Evolutionary conservation across 2,888 invertebrate genomes (phyloP).

Genomic region (Hedychridium roseum): DNA sequence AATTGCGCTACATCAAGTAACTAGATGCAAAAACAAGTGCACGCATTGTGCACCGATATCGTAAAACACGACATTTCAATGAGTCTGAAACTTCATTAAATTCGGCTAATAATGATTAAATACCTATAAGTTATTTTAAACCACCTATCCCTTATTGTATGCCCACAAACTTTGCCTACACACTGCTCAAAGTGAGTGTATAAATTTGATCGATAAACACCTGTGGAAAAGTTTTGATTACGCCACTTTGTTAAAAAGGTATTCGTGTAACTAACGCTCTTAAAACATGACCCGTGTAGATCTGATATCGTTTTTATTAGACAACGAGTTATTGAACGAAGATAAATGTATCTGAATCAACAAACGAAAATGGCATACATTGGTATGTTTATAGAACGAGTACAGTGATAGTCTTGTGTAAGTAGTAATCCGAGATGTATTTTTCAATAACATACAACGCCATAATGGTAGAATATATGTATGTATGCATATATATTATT

Average conservation of each 20-base stretch:
- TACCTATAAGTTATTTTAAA: neutral
- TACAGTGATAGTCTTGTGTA: conserved; percentile 26
- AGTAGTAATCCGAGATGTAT: conserved; percentile 28
- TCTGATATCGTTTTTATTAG: conserved; percentile 34
- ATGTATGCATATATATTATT: conserved; percentile 35
- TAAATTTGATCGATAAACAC: neutral
- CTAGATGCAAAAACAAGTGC: no score
- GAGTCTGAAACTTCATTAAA: no score
- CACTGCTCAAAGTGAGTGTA: neutral
- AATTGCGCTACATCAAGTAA: no score
- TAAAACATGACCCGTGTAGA: conserved; percentile 26
- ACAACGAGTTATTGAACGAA: conserved; percentile 29
- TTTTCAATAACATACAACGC: conserved; percentile 36
- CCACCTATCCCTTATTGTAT: neutral
- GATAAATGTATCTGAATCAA: conserved; percentile 28
- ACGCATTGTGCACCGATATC: no score
- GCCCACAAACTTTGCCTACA: neutral
- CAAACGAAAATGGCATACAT: conserved; percentile 34
- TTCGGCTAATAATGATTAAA: no score
- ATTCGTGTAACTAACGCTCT: conserved; percentile 21
- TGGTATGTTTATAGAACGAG: conserved; percentile 25
- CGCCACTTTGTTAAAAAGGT: neutral
- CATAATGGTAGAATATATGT: conserved; percentile 34
- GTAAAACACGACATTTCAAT: no score
- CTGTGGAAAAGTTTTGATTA: neutral